Conservation (phyloP, 2,888 invertebrate genomes). For the Rhagonycha fulva region DNA sequence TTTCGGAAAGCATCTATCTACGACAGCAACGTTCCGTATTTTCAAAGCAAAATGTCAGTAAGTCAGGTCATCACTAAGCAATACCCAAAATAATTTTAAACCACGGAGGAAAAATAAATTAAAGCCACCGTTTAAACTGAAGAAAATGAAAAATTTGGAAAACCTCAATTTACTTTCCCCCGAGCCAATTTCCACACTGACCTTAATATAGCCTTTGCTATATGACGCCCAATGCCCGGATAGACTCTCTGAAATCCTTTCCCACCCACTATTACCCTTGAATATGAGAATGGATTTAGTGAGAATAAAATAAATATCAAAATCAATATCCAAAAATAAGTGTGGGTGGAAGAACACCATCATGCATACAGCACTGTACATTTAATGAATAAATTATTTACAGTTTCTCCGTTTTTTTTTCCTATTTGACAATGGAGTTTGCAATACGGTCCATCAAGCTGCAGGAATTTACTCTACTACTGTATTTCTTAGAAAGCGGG, state of each 20-base stretch:
- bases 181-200: constrained; percentile 45
- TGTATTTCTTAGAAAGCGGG: constrained; percentile 20
- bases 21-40: constrained; percentile 38
- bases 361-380: constrained; percentile 47
- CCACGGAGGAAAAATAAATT: constrained; percentile 40
- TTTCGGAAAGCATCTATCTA: constrained; percentile 44
- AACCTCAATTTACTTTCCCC: constrained; percentile 38
- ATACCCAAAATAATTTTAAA: constrained; percentile 32
- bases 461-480: constrained; percentile 14
- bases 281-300: background rate
- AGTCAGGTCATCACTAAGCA: constrained; percentile 9
- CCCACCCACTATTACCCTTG: constrained; percentile 39
- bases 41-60: constrained; percentile 20
- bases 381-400: constrained; percentile 18
- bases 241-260: constrained; percentile 42
- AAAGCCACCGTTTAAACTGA: constrained; percentile 8
- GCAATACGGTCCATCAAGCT: constrained; percentile 44
- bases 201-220: constrained; percentile 56
- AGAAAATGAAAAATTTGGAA: constrained; percentile 26
- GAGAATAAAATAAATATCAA: background rate
- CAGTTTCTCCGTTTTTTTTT: constrained; percentile 18
- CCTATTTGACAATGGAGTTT: constrained; percentile 42
- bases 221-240: constrained; percentile 52
- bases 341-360: constrained; percentile 35
- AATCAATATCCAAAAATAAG: constrained; percentile 34